Base-by-base conservation (phyloP, 2,888 invertebrate species). In the Ophion ellenae region DNA sequence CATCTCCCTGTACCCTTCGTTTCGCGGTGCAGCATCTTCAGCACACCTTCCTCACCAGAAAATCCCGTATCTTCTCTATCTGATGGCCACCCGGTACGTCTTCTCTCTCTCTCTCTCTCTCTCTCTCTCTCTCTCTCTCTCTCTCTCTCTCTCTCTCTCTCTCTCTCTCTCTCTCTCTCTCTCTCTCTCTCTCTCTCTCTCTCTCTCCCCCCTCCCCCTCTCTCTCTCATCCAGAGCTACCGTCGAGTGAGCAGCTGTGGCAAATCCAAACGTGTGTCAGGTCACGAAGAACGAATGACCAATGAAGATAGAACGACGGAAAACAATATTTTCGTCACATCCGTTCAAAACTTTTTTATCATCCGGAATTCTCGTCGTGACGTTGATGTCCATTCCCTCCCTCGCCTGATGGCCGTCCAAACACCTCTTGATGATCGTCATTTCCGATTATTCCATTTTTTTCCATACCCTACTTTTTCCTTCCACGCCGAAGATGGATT, bases 71-170 rank as follows among this genome's bases (percentile, higher is more conserved):
- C 77, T 81, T 20, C 69, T 61, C 45, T 73, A 80, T 76, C 76
- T 61, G 45, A 11, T 28, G 70, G 79, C 87, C 87, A 87, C 87
- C 83, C 86, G 86, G 81, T 76, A 77, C 73, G 67, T 83, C 81
- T 70, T 84, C 77, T 69, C 74, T 73, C 64, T 74, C 61, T 82
- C 70, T 81, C 81, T 70, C 69, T 79, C 78, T 57, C 71, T 84
- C 81, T 66, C 84, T 32, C 32, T 32, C 32, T 32, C 32, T 32
- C 32, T 32, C 32, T 32, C 80, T 74, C 71, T 83, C 45, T 88
- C 88, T 80, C 86, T 83, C 82, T 85, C 82, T 85, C 63, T 20
- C 70, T 47, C 53, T 67, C 84, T 84, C 81, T 81, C 59, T 66
- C 84, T 75, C 78, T 69, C 67, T 70, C 53, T 70, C 70, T 80